Evolutionary conservation across 2,888 invertebrate genomes (phyloP).

Genomic region (Gastrophysa polygoni): DNA sequence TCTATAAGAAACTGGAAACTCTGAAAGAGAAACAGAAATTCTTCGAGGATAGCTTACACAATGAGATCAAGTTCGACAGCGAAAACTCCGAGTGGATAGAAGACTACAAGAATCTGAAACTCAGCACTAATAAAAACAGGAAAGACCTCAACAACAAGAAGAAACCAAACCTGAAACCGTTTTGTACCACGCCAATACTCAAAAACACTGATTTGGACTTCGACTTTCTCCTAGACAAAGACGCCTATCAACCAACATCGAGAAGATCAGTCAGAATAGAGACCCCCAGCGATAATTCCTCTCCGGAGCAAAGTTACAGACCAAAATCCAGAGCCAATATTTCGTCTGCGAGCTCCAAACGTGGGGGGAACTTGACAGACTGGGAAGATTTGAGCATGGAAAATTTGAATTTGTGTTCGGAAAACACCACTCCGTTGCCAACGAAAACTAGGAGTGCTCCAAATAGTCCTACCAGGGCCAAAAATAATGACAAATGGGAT

Average conservation of each 20-base stretch:
- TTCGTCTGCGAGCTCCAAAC: conserved; percentile 47
- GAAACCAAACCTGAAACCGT: conserved; percentile 45
- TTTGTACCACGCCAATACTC: conserved; percentile 46
- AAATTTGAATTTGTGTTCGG: conserved; percentile 49
- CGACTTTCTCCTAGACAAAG: conserved; percentile 48
- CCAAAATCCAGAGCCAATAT: conserved; percentile 49
- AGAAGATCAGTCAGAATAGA: conserved; percentile 57
- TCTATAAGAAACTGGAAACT: conserved; percentile 72
- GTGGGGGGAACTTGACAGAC: conserved; percentile 34
- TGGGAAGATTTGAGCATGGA: conserved; percentile 54
- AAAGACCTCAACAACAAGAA: conserved; percentile 31
- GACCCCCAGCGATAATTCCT: conserved; percentile 51
- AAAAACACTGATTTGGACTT: conserved; percentile 20
- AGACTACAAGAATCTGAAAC: conserved; percentile 52
- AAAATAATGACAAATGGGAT: conserved; percentile 47
- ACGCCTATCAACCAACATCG: conserved; percentile 51
- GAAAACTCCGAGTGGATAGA: conserved; percentile 52
- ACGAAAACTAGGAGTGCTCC: conserved; percentile 63
- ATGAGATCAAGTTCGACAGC: conserved; percentile 46
- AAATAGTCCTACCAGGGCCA: conserved; percentile 62
- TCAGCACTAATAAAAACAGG: conserved; percentile 33
- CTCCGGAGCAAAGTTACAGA: conserved; percentile 42
- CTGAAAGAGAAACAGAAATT: conserved; percentile 68
- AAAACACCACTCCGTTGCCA: conserved; percentile 39
- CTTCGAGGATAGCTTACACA: conserved; percentile 51